These are phyloP conservation scores for Suricata suricatta DNA, from an alignment of 2,113 vertebrate genomes.

Conservation along the genomic window DNA sequence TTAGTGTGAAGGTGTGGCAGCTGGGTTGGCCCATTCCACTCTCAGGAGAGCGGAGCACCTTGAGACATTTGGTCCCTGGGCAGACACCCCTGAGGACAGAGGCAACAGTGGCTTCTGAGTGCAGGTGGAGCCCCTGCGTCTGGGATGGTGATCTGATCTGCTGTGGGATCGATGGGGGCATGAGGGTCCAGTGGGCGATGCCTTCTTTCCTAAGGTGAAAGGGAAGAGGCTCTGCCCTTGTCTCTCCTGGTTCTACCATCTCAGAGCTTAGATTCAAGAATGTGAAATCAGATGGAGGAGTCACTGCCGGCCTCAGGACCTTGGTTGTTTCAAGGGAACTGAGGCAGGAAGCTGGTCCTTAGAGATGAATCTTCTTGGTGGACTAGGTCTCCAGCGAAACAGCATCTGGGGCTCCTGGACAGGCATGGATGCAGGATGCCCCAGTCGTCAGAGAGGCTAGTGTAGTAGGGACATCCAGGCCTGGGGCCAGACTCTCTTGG, in stretches of 20 bases:
- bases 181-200: not conserved
- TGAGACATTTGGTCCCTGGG: not conserved
- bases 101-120: not conserved
- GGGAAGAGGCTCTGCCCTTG: not conserved
- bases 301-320: not conserved
- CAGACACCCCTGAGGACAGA: not conserved
- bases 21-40: not conserved
- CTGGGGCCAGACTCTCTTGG: not conserved
- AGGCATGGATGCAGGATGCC: not conserved
- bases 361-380: not conserved
- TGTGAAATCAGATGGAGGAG: not conserved
- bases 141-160: not conserved
- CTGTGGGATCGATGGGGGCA: not conserved
- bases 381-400: constrained; percentile 12
- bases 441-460: not conserved
- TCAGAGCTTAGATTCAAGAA: not conserved
- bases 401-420: not conserved
- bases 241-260: not conserved
- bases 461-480: fast-evolving
- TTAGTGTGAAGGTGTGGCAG: not conserved
- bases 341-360: not conserved
- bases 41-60: not conserved
- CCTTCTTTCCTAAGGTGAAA: not conserved
- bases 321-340: not conserved
- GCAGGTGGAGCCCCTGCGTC: not conserved